Evolutionary conservation across 2,888 invertebrate genomes (phyloP), one percentile per base, ranked within the genome.

Genomic region (Clanis bilineata): DNA sequence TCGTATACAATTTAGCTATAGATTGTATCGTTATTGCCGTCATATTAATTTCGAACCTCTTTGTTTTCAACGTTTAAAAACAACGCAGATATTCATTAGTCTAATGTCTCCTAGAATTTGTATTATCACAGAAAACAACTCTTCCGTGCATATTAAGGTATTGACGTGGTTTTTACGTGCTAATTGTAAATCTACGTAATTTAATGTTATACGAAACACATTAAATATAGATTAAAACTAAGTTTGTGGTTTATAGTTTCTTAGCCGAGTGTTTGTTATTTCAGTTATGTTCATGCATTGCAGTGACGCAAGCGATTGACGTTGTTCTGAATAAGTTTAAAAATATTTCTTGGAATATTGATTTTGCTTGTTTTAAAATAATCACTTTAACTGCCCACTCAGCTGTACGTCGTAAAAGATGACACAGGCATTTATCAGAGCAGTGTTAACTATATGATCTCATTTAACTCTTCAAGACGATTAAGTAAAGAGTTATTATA

Each of bases 381-480:
- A 47, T 28, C 25, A 47, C n/a, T 15, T 47, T 28, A 28, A 47
- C 28, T 47, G 47, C 28, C 47, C 47, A 47, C 47, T 25, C 28
- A 47, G 47, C 28, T 47, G 25, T 47, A 28, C 25, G 47, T 23
- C 47, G 47, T 47, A 47, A 47, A 47, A 28, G 47, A 23, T 47
- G 47, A 47, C 47, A 47, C 25, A 47, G 47, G 25, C 15, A 43
- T 28, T 47, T 47, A 47, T 47, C 47, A 47, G 47, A 23, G 15
- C 0, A 47, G 47, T 44, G 41, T 47, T 47, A 28, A 47, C 47
- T n/a, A 5, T 28, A 47, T 47, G 47, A 47, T 28, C 47, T 47
- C 47, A 45, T 23, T 7, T 32, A 15, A 25, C 25, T 15, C 7
- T 28, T 47, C 25, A 28, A 47, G 25, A 15, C 25, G 47, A 4